Evolutionary conservation across 1,140 invertebrate genomes (phyloP).

Genomic region (Mercenaria mercenaria): DNA sequence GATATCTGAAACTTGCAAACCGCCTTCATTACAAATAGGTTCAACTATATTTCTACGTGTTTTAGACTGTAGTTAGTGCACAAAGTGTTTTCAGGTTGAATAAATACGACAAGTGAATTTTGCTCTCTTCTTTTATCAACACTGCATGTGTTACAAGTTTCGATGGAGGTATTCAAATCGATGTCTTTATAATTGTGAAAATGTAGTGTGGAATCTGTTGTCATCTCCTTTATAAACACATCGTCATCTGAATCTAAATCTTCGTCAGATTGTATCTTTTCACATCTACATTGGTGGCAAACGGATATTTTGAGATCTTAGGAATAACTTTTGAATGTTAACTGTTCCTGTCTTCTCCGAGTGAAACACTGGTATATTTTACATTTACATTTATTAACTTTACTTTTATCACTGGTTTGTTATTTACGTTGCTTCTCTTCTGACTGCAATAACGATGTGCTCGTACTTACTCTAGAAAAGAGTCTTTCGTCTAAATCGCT

Average conservation of each 20-base stretch:
- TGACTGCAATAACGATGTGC: too few relatives aligned
- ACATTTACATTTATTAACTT: too few relatives aligned
- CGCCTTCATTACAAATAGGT: background rate
- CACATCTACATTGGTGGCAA: background rate
- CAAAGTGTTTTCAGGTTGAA: background rate
- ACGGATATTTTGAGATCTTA: background rate
- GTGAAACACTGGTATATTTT: background rate
- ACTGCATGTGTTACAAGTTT: background rate
- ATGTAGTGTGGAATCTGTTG: background rate
- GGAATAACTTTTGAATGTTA: background rate
- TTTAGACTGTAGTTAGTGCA: background rate
- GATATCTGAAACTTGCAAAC: background rate
- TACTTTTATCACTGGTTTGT: too few relatives aligned
- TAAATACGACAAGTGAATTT: background rate
- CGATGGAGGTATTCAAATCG: background rate
- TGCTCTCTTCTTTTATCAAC: background rate
- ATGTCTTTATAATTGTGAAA: background rate
- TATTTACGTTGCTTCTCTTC: too few relatives aligned
- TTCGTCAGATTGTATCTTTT: background rate
- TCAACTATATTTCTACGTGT: background rate
- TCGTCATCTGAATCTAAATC: conserved; percentile 9
- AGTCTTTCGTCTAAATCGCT: background rate
- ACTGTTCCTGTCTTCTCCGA: background rate
- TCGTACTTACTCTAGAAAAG: background rate
- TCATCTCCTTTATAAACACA: background rate